phyloP scores from a whole-genome alignment of 2,113 vertebrate genomes.

The Climacteris rufus region DNA sequence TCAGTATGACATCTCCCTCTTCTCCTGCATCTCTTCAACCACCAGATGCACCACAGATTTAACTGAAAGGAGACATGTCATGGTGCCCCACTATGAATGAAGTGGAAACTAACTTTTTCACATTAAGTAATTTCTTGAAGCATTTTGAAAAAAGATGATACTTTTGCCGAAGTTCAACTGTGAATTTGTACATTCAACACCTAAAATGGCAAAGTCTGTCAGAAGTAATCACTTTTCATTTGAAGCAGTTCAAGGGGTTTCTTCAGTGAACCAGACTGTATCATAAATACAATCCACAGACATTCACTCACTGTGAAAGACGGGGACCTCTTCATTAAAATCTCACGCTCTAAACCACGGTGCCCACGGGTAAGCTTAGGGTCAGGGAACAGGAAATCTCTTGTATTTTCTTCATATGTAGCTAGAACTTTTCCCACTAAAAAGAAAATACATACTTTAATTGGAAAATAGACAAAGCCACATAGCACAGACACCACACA shows the following conservation, averaged over 20 bases:
- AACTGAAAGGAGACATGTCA: background rate
- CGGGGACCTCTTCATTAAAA: conserved; percentile 85
- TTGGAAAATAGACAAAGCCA: conserved; percentile 42
- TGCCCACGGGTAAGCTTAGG: conserved; percentile 72
- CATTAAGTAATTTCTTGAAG: background rate
- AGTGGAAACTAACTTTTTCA: background rate
- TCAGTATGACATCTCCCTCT: background rate
- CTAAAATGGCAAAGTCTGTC: conserved; percentile 26
- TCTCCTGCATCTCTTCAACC: background rate
- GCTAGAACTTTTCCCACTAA: conserved; percentile 85
- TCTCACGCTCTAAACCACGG: conserved; percentile 78
- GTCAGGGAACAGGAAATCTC: conserved; percentile 89
- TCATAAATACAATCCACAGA: conserved; percentile 24
- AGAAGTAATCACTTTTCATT: conserved; percentile 20
- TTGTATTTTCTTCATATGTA: conserved; percentile 82
- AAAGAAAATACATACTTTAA: conserved; percentile 58
- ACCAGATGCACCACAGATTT: background rate
- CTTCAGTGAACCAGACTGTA: background rate
- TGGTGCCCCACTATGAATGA: background rate
- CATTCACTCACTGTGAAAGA: conserved; percentile 80
- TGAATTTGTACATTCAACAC: conserved; percentile 18
- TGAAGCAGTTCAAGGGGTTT: conserved; percentile 32
- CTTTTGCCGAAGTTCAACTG: conserved; percentile 6
- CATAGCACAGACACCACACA: background rate
- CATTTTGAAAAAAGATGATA: background rate